phyloP scores from a whole-genome alignment of 2,113 vertebrate genomes.

The Crotalus viridis region DNA sequence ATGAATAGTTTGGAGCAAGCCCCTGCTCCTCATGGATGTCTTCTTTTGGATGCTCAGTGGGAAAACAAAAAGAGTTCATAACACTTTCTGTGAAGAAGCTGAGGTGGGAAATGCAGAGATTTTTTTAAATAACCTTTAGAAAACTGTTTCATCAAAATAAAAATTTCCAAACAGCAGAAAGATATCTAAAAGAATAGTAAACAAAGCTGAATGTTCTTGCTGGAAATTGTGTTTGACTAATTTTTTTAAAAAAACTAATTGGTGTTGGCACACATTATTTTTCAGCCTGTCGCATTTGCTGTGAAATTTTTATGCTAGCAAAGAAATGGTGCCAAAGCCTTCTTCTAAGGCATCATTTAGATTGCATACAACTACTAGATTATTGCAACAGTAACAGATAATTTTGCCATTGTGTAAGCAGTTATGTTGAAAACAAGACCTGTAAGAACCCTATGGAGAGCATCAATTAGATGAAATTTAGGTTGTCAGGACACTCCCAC shows the following conservation, averaged over 20 bases:
- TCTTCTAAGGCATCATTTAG: neutral
- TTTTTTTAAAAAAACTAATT: neutral
- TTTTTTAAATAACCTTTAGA: accelerated
- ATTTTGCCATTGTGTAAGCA: neutral
- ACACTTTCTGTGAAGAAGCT: conserved; percentile 2
- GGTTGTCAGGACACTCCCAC: neutral
- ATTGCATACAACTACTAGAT: neutral
- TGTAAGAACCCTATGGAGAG: neutral
- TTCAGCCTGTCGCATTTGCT: neutral
- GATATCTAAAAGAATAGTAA: neutral
- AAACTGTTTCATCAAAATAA: neutral
- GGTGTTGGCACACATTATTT: neutral
- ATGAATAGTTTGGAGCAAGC: neutral
- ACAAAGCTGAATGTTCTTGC: neutral
- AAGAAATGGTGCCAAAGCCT: neutral
- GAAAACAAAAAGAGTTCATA: neutral
- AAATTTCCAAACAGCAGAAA: neutral
- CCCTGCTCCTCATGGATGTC: neutral
- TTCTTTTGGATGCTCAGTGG: neutral
- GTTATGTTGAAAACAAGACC: neutral
- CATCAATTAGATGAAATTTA: neutral
- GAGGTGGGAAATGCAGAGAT: neutral
- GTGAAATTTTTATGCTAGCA: neutral
- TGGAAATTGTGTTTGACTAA: neutral
- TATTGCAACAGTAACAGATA: neutral